Evolutionary conservation across 2,888 invertebrate genomes (phyloP).

Genomic region (Agrochola lota): DNA sequence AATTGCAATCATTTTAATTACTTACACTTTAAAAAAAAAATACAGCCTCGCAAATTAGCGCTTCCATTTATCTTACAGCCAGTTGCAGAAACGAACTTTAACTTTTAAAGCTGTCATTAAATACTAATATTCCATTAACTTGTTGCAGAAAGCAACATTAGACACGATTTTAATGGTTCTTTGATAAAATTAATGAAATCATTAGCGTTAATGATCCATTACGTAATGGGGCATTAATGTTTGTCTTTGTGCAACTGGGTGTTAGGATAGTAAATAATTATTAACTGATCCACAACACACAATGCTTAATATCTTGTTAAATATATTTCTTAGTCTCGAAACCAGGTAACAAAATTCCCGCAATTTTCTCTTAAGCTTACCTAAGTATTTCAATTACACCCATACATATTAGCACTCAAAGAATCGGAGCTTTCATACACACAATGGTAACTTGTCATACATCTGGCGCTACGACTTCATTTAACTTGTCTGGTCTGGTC

Average conservation of each 20-base stretch:
- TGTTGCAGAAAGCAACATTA: too few relatives aligned
- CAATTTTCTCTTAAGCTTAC: not conserved
- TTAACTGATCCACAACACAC: not conserved
- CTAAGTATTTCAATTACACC: constrained; percentile 36
- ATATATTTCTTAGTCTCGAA: not conserved
- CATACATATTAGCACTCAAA: constrained; percentile 7
- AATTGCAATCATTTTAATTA: not conserved
- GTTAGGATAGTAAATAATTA: not conserved
- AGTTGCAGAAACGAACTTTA: too few relatives aligned
- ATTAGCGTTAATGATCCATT: too few relatives aligned
- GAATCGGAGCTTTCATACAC: constrained; percentile 7
- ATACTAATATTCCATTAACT: too few relatives aligned
- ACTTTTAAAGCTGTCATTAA: too few relatives aligned
- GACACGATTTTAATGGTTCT: too few relatives aligned
- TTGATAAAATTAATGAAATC: too few relatives aligned
- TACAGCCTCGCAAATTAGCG: not conserved
- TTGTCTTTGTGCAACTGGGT: too few relatives aligned
- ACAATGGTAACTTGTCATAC: constrained; percentile 50
- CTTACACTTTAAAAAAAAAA: not conserved
- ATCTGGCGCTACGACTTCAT: constrained; percentile 63
- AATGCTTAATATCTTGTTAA: not conserved
- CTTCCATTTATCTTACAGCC: not conserved
- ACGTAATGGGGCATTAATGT: too few relatives aligned
- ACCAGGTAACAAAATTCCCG: not conserved
- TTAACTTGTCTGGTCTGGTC: constrained; percentile 50